Percentiles rank a stretch among this genome's conserved stretches.
phyloP scores from a whole-genome alignment of 1,140 invertebrate species.

The Eufriesea mexicana region DNA sequence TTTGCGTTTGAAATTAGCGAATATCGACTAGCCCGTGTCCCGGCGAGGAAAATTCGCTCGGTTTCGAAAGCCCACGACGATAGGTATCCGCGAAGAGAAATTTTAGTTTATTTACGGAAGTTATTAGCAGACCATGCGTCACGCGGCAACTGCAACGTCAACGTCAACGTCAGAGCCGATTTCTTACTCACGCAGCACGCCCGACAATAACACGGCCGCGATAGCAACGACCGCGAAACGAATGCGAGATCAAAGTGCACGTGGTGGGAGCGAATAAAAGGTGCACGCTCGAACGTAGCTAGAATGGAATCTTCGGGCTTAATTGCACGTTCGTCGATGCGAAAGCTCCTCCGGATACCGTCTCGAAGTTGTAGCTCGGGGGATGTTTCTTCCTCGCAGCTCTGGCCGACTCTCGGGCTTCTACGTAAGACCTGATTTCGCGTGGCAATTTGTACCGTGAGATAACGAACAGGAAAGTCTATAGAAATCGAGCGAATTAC shows the following conservation, averaged over 20 bases:
- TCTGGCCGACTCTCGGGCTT: not conserved
- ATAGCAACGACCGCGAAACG: not conserved
- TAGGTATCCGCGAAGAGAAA: not conserved
- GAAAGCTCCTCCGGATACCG: not conserved
- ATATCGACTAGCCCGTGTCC: not conserved
- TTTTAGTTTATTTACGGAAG: not conserved
- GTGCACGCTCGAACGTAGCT: not conserved
- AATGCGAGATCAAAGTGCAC: not conserved
- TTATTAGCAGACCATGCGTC: not conserved
- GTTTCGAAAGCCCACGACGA: not conserved
- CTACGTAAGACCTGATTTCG: constrained; percentile 20
- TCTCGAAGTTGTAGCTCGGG: not conserved
- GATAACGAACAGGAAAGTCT: not conserved
- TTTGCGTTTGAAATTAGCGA: not conserved
- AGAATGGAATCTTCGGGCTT: not conserved
- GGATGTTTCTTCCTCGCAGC: too few relatives aligned
- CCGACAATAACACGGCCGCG: not conserved
- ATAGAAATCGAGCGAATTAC: not conserved
- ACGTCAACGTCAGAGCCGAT: not conserved
- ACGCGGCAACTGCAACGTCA: not conserved
- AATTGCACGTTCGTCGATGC: not conserved
- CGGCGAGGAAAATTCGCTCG: not conserved
- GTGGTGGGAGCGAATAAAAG: not conserved
- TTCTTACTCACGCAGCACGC: not conserved
- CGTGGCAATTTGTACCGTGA: constrained; percentile 22